A percentile compares a stretch with the other conserved stretches of the same genome.
Conservation (phyloP, 2,888 invertebrate species). For the Agapostemon virescens region DNA sequence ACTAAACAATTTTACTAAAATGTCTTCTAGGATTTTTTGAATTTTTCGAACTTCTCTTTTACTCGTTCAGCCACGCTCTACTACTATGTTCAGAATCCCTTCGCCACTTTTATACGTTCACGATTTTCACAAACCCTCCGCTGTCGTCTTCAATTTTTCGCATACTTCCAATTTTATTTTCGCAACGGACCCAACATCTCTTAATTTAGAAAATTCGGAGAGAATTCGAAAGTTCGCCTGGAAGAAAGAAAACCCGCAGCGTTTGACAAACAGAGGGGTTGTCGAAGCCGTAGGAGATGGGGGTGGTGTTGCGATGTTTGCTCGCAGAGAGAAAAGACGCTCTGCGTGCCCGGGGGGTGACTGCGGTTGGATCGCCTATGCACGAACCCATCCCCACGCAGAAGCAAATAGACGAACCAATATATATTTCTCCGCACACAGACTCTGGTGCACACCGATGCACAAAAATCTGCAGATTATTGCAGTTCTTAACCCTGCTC, state of each 20-base stretch:
- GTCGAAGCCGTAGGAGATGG: neutral
- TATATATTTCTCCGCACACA: neutral
- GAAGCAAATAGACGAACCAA: neutral
- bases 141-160: neutral
- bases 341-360: neutral
- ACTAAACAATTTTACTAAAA: too few species aligned
- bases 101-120: too few species aligned
- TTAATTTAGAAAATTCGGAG: neutral
- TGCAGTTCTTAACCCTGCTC: neutral
- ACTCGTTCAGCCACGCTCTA: neutral
- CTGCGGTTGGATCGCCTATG: constrained; percentile 5
- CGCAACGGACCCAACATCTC: neutral
- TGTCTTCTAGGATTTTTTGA: too few species aligned
- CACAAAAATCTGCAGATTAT: neutral
- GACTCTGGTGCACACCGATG: neutral
- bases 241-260: constrained; percentile 34
- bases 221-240: neutral
- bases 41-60: too few species aligned
- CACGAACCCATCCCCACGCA: neutral
- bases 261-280: neutral
- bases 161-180: neutral
- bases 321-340: constrained; percentile 15
- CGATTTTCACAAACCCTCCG: too few species aligned
- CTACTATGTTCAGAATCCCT: neutral
- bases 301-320: constrained; percentile 9